phyloP scores from a whole-genome alignment of 2,888 invertebrate genomes.

The Cosmia trapezina region DNA sequence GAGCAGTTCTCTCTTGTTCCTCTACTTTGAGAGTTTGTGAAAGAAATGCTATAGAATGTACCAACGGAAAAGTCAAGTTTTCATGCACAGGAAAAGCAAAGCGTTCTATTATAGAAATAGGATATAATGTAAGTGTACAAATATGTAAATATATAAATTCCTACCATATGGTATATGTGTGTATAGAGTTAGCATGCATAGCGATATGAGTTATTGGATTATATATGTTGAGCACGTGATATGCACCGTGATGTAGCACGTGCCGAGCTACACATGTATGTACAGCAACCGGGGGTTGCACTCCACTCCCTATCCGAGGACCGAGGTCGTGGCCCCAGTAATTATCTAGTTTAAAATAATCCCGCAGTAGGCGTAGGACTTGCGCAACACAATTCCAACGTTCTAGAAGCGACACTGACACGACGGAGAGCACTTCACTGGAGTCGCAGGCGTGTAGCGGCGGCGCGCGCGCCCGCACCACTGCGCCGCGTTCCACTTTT shows the following conservation, averaged over 20 bases:
- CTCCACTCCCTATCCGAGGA: constrained; percentile 64
- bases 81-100: constrained; percentile 65
- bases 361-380: constrained; percentile 87
- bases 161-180: constrained; percentile 41
- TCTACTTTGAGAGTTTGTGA: constrained; percentile 12
- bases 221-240: constrained; percentile 75
- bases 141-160: constrained; percentile 56
- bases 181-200: constrained; percentile 69
- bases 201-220: constrained; percentile 71
- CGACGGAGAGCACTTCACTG: constrained; percentile 87
- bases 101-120: constrained; percentile 52
- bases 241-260: constrained; percentile 74
- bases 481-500: constrained; percentile 90
- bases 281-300: constrained; percentile 74
- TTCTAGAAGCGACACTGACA: constrained; percentile 89
- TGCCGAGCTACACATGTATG: constrained; percentile 70
- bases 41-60: constrained; percentile 23
- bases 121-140: constrained; percentile 42
- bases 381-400: constrained; percentile 88
- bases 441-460: constrained; percentile 85
- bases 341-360: constrained; percentile 88
- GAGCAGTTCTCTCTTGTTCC: constrained; percentile 14
- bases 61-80: constrained; percentile 27
- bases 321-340: constrained; percentile 77
- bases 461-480: constrained; percentile 88